These are phyloP conservation scores for Oncorhynchus clarkii DNA, from an alignment of 2,113 vertebrate species.

Conservation along the genomic window DNA sequence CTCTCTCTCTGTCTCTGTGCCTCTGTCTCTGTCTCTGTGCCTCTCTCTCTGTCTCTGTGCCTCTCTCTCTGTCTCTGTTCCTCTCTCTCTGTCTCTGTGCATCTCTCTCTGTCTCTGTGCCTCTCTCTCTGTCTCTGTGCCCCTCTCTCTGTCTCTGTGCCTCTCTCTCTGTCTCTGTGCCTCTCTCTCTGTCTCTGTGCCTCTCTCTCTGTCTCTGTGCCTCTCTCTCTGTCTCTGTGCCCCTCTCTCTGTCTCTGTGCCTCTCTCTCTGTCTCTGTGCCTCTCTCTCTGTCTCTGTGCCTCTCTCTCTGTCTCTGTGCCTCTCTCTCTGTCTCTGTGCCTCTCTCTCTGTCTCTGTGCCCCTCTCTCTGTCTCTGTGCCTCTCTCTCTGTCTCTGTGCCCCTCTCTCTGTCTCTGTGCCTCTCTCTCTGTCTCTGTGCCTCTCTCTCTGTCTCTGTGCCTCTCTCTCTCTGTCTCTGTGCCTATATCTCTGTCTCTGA, in stretches of 20 bases:
- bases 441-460: neutral
- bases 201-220: neutral
- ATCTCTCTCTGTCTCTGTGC: neutral
- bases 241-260: conserved; percentile 11
- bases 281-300: too few species aligned
- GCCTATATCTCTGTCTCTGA: neutral
- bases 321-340: too few species aligned
- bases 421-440: neutral
- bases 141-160: conserved; percentile 21
- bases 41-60: conserved; percentile 21
- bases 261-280: too few species aligned
- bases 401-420: too few species aligned
- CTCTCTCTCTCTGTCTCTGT: neutral
- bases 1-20: neutral
- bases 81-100: neutral
- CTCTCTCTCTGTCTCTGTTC: too few species aligned
- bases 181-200: neutral
- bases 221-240: neutral
- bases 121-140: neutral
- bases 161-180: too few species aligned
- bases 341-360: too few species aligned
- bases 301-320: too few species aligned
- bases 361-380: too few species aligned
- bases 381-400: too few species aligned
- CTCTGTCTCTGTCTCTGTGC: neutral